A percentile compares a stretch with the other conserved stretches of the same genome.
Evolutionary conservation across 2,888 invertebrate species (phyloP).

Genomic region (Blastobasis adustella): DNA sequence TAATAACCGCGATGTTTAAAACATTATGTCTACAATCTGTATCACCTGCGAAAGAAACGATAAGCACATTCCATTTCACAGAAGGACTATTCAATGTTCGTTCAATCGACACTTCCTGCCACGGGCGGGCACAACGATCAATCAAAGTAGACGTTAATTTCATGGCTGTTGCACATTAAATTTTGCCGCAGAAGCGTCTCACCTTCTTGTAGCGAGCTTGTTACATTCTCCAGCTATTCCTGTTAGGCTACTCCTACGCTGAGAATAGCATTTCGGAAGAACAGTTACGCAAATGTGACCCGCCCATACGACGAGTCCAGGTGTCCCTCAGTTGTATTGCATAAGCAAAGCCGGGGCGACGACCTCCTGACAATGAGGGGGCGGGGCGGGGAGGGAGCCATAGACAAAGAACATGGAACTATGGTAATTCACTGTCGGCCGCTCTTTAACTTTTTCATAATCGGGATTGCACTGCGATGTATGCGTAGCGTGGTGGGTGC

Average conservation of each 20-base stretch:
- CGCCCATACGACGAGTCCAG: constrained; percentile 30
- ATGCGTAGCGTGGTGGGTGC: too few relatives aligned
- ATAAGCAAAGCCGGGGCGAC: constrained; percentile 37
- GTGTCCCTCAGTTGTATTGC: constrained; percentile 44
- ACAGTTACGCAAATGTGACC: constrained; percentile 33
- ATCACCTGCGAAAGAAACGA: too few relatives aligned
- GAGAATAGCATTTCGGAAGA: constrained; percentile 17
- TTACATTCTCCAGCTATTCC: too few relatives aligned
- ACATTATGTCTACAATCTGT: too few relatives aligned
- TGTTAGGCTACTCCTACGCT: too few relatives aligned
- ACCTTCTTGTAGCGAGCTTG: too few relatives aligned
- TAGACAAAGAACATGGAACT: constrained; percentile 34
- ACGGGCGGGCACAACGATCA: constrained; percentile 4
- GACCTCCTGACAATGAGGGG: constrained; percentile 48
- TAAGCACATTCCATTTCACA: too few relatives aligned
- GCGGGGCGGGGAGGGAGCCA: constrained; percentile 24
- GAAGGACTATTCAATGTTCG: too few relatives aligned
- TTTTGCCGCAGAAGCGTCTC: not conserved
- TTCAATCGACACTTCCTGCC: not conserved
- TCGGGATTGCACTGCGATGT: too few relatives aligned
- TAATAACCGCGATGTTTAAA: too few relatives aligned
- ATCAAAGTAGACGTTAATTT: constrained; percentile 15
- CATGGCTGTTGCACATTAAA: constrained; percentile 10
- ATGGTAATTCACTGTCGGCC: constrained; percentile 5
- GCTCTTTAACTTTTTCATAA: too few relatives aligned